phyloP scores from a whole-genome alignment of 2,888 invertebrate species.

The Dorcus hopei region DNA sequence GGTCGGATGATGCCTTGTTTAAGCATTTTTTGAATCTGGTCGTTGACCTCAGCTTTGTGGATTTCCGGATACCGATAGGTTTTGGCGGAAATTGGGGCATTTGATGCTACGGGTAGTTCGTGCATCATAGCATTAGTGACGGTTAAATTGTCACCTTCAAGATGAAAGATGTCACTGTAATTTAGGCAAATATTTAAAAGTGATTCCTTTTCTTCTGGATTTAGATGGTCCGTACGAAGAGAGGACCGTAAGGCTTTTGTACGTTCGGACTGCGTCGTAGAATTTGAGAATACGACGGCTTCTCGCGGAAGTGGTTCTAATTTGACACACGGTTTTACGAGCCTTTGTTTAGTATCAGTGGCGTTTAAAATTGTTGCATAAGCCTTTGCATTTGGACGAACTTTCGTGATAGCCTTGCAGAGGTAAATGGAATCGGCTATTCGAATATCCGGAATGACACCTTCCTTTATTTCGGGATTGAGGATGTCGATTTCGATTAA shows the following conservation, averaged over 20 bases:
- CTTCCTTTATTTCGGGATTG: constrained; percentile 22
- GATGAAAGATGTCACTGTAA: constrained; percentile 8
- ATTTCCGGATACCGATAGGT: neutral
- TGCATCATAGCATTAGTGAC: constrained; percentile 7
- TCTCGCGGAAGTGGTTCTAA: no score
- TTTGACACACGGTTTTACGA: no score
- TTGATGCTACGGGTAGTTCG: constrained; percentile 19
- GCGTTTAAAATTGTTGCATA: constrained; percentile 17
- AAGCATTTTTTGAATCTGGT: neutral
- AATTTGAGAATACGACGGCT: no score
- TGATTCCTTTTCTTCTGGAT: constrained; percentile 2
- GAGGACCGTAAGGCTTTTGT: neutral
- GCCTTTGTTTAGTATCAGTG: neutral
- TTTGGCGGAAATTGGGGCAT: constrained; percentile 9
- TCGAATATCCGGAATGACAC: constrained; percentile 17
- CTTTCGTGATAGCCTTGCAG: constrained; percentile 20
- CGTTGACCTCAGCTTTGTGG: neutral
- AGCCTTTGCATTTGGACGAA: constrained; percentile 17
- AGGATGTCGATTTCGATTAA: constrained; percentile 20
- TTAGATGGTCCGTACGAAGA: constrained; percentile 4
- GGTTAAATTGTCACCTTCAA: constrained; percentile 10
- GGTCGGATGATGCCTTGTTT: neutral
- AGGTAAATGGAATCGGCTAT: constrained; percentile 20
- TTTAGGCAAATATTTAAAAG: neutral
- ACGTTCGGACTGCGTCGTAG: neutral